A percentile compares a stretch with the other conserved stretches of the same genome.
These are phyloP conservation scores for Yponomeuta plumbellus DNA, from an alignment of 2,888 invertebrate genomes.

Conservation along the genomic window DNA sequence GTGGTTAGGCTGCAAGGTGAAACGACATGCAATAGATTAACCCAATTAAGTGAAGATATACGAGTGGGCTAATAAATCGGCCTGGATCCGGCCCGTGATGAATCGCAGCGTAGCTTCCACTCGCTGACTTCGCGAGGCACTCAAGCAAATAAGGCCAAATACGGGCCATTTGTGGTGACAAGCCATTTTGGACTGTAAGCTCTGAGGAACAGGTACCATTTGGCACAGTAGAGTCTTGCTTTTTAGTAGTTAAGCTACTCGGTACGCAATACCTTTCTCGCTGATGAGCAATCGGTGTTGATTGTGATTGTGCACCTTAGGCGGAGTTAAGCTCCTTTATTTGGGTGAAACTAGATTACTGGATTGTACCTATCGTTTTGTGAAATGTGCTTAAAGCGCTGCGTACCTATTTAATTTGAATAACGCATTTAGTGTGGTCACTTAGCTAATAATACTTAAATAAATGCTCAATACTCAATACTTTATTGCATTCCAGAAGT, in stretches of 20 bases:
- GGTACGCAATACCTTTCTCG: not conserved
- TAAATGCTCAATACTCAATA: no score
- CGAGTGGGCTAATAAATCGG: conserved; percentile 17
- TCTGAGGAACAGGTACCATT: not conserved
- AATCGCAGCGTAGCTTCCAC: conserved; percentile 13
- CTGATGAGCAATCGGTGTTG: conserved; percentile 2
- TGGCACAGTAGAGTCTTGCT: not conserved
- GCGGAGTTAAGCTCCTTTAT: no score
- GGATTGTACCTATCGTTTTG: no score
- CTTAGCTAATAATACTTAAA: no score
- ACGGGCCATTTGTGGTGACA: not conserved
- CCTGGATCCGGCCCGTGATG: conserved; percentile 9
- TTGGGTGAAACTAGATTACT: no score
- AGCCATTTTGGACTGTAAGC: not conserved
- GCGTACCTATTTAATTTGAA: no score
- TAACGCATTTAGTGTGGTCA: no score
- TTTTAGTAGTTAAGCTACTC: not conserved
- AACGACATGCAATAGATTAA: conserved; percentile 14
- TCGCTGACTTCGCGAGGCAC: conserved; percentile 11
- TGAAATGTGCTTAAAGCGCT: no score
- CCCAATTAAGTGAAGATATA: conserved; percentile 17
- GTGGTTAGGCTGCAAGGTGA: not conserved
- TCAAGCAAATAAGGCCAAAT: conserved; percentile 12
- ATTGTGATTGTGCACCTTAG: not conserved
- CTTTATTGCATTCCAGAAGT: no score